Base-by-base conservation (phyloP, 2,888 invertebrate species). In the Campopleginae sp. region DNA sequence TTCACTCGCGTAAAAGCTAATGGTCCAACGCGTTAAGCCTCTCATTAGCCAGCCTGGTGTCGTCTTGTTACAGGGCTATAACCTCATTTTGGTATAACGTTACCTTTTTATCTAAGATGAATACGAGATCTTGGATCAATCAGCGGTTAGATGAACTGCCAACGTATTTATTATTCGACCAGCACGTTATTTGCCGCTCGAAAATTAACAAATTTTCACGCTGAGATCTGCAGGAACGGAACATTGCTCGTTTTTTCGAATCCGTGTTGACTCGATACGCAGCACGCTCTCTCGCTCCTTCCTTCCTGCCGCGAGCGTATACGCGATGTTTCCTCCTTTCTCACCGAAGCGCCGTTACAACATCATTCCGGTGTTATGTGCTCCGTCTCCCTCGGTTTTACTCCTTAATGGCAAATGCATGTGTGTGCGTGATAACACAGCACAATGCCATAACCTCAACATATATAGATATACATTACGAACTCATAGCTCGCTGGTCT, bases 1-100 rank as follows among this genome's bases (percentile, higher is more conserved):
- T 51, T 51, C 48, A 48, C 65, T 72, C 65, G 23, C 65, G 71
- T 78, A 82, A 82, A 82, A 78, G 71, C 71, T 78, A 82, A 82
- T 82, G 78, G 48, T 42, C 46, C 23, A 44, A 72, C 33, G 54
- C 72, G 58, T 74, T 66, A 42, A 78, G 72, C 27, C 46, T 27
- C 71, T 71, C 54, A 63, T 65, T 77, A 71, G 70, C 71, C 51
- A 72, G 71, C 38, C 65, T 58, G 44, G 38, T 10, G 51, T 71
- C 23, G 42, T 33, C 63, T 77, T 51, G 65, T 82, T 77, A 63
- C n/a, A 71, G 61, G 14, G 3, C 23, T 23, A 46, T 46, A 17
- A 42, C 27, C 38, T 48, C 42, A 51, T 51, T 63, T 61, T 48
- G 38, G 17, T 38, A n/a, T n/a, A 6, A 19, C 44, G 23, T 46